A percentile compares a stretch with the other conserved stretches of the same genome.
These are phyloP conservation scores for Ochotona princeps DNA, from an alignment of 2,113 vertebrate genomes.

Conservation along the genomic window DNA sequence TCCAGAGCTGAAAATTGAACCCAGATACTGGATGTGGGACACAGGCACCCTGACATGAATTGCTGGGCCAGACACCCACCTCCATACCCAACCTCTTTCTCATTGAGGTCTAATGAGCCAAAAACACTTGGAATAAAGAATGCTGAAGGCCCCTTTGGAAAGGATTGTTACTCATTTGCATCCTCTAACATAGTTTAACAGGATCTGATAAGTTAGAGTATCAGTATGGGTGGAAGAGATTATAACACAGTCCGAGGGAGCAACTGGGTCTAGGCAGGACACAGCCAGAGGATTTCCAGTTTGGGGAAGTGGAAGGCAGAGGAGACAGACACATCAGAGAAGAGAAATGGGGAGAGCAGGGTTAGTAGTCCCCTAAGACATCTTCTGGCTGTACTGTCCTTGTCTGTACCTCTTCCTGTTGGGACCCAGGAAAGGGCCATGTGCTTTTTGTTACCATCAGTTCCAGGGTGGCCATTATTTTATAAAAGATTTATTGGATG, in stretches of 20 bases:
- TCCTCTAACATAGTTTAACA: constrained; percentile 62
- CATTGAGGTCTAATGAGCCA: neutral
- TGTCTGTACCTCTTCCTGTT: neutral
- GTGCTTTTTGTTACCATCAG: constrained; percentile 36
- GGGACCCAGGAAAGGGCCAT: neutral
- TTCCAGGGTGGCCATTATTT: neutral
- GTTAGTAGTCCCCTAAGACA: neutral
- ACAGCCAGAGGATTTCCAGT: constrained; percentile 21
- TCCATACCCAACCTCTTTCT: constrained; percentile 24
- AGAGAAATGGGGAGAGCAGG: constrained; percentile 61
- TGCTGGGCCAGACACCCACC: no score
- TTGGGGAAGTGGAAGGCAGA: constrained; percentile 39
- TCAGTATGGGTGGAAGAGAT: neutral
- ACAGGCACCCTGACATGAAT: no score
- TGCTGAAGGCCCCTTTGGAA: constrained; percentile 74
- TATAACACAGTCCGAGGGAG: neutral
- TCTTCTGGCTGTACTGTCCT: neutral
- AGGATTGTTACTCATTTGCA: constrained; percentile 77
- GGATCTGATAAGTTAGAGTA: constrained; percentile 67
- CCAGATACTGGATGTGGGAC: neutral
- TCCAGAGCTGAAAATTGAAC: neutral
- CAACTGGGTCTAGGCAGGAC: neutral
- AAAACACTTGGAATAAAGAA: constrained; percentile 74
- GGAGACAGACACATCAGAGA: constrained; percentile 58
- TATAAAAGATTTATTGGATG: no score